These are phyloP conservation scores for Dioctria rufipes DNA, from an alignment of 2,888 invertebrate genomes.

Conservation along the genomic window DNA sequence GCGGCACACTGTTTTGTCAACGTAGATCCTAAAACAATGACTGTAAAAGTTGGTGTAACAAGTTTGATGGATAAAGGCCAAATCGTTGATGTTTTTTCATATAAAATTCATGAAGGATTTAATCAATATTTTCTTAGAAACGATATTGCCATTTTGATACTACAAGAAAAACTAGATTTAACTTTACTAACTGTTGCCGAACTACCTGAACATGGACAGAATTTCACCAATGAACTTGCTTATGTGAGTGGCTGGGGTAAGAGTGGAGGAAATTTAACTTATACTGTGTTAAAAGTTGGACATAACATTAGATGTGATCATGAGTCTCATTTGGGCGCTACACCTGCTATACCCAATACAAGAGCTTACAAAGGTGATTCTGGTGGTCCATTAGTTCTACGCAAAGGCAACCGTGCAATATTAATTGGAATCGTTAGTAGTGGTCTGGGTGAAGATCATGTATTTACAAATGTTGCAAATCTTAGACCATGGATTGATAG, in stretches of 20 bases:
- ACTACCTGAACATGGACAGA: background rate
- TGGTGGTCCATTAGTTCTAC: slow-evolving; percentile 5
- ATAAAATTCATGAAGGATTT: background rate
- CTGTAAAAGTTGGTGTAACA: background rate
- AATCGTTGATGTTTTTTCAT: background rate
- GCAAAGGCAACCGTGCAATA: background rate
- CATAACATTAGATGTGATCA: background rate
- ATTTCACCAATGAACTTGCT: background rate
- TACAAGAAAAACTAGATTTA: slow-evolving; percentile 14
- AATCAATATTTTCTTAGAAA: background rate
- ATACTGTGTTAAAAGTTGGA: background rate
- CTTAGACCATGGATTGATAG: slow-evolving; percentile 5
- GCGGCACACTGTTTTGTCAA: background rate
- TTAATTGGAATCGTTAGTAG: background rate
- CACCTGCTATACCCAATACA: too few species aligned
- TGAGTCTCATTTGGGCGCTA: background rate
- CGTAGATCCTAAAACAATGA: background rate
- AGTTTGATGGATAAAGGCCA: background rate
- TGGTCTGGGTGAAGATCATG: background rate
- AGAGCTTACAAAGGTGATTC: background rate
- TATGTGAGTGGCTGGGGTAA: slow-evolving; percentile 1
- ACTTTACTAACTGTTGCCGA: background rate
- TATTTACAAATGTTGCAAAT: slow-evolving; percentile 23
- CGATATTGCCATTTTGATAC: slow-evolving; percentile 6
- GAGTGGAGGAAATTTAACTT: background rate